A percentile compares a stretch with the other conserved stretches of the same genome.
phyloP scores from a whole-genome alignment of 2,888 invertebrate species.

The Zygothrica quintamaculata region DNA sequence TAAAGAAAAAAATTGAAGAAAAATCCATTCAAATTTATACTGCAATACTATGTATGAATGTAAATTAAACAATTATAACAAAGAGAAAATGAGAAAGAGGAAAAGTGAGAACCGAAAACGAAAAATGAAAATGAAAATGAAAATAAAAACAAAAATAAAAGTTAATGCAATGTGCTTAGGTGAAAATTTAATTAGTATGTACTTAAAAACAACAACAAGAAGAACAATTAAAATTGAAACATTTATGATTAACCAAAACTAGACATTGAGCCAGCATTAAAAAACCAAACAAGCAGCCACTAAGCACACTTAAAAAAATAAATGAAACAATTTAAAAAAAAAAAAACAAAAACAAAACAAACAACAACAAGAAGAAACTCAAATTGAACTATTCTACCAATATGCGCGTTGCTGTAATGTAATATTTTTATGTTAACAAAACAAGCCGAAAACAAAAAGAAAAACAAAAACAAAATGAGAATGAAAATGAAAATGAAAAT shows the following conservation, averaged over 20 bases:
- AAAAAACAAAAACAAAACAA: constrained; percentile 18
- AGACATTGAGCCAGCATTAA: constrained; percentile 60
- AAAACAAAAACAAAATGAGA: constrained; percentile 11
- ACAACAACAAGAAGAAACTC: constrained; percentile 27
- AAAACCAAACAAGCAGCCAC: constrained; percentile 43
- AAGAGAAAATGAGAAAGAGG: no score
- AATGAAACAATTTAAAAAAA: constrained; percentile 24
- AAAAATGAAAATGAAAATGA: constrained; percentile 30
- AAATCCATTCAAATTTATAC: constrained; percentile 56
- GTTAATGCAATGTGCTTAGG: constrained; percentile 78
- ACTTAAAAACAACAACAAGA: constrained; percentile 58
- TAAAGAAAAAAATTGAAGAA: constrained; percentile 20
- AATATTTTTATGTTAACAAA: constrained; percentile 67
- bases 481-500: constrained; percentile 10
- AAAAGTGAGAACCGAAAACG: constrained; percentile 31
- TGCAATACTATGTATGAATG: constrained; percentile 69
- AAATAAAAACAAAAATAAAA: constrained; percentile 37
- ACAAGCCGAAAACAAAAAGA: constrained; percentile 16
- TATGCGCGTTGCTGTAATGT: constrained; percentile 75
- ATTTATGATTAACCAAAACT: constrained; percentile 67
- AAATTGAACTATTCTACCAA: constrained; percentile 73
- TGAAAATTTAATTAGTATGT: constrained; percentile 80
- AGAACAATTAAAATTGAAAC: constrained; percentile 65
- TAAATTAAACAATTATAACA: constrained; percentile 60
- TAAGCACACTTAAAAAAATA: constrained; percentile 23